These are phyloP conservation scores for Crocuta crocuta DNA, from an alignment of 2,113 vertebrate species.

Conservation along the genomic window DNA sequence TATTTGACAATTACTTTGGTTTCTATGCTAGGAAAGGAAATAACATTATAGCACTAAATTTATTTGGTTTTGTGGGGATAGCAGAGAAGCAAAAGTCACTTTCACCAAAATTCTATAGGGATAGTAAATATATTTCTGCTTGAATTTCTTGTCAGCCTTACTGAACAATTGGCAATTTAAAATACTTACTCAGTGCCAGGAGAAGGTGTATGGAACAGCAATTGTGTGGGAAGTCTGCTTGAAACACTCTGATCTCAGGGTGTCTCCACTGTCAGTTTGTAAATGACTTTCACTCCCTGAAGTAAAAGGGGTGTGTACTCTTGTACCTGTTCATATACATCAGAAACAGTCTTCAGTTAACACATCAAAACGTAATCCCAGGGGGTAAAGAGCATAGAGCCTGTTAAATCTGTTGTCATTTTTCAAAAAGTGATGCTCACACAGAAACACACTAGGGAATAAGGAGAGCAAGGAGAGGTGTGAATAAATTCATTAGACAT, in stretches of 20 bases:
- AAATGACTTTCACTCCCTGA: not conserved
- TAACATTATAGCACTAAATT: constrained; percentile 34
- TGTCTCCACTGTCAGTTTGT: not conserved
- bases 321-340: not conserved
- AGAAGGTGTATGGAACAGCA: not conserved
- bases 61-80: constrained; percentile 6
- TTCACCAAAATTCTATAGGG: constrained; percentile 36
- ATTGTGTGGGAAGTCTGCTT: not conserved
- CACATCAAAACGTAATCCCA: not conserved
- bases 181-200: constrained; percentile 26
- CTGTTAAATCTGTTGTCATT: constrained; percentile 4
- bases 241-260: not conserved
- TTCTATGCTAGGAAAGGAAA: constrained; percentile 24
- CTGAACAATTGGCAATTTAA: constrained; percentile 23
- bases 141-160: constrained; percentile 27
- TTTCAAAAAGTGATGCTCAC: not conserved
- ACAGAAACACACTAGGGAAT: not conserved
- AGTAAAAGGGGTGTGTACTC: not conserved
- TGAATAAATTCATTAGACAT: constrained; percentile 22
- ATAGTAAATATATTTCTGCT: constrained; percentile 19
- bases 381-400: not conserved
- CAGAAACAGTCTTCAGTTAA: constrained; percentile 20
- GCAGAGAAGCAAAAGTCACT: constrained; percentile 27
- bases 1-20: not conserved
- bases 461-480: not conserved